phyloP scores from a whole-genome alignment of 2,888 invertebrate genomes.

The Microctonus hyperodae region DNA sequence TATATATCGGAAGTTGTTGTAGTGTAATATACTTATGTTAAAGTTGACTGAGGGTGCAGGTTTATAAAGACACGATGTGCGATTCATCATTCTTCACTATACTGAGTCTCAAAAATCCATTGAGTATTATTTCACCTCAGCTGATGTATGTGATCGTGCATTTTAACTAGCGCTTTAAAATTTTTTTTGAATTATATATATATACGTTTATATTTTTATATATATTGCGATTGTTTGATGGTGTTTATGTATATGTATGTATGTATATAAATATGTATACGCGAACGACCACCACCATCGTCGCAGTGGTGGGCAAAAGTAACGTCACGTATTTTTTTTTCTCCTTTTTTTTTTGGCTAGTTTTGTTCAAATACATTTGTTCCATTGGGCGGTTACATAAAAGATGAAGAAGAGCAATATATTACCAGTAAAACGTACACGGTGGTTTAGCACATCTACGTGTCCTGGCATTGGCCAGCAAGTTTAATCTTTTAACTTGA shows the following conservation, averaged over 20 bases:
- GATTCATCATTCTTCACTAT: slow-evolving; percentile 47
- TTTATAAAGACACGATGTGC: slow-evolving; percentile 42
- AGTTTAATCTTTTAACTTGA: slow-evolving; percentile 13
- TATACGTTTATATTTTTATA: not conserved
- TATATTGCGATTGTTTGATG: slow-evolving; percentile 17
- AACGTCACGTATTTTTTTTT: slow-evolving; percentile 30
- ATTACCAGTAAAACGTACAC: slow-evolving; percentile 3
- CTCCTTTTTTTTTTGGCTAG: slow-evolving; percentile 19
- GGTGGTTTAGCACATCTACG: slow-evolving; percentile 16
- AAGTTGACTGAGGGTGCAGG: slow-evolving; percentile 16
- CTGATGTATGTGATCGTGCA: slow-evolving; percentile 29
- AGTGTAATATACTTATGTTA: not conserved
- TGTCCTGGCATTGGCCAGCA: slow-evolving; percentile 6
- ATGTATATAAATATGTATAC: too few species aligned
- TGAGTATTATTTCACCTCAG: slow-evolving; percentile 41
- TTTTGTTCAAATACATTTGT: not conserved
- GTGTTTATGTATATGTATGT: slow-evolving; percentile 16
- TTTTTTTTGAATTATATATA: not conserved
- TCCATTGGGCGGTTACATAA: slow-evolving; percentile 10
- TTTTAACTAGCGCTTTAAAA: slow-evolving; percentile 29
- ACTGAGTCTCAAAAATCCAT: slow-evolving; percentile 40
- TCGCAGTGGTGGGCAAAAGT: not conserved
- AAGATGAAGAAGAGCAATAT: slow-evolving; percentile 19
- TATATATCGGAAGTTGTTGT: not conserved
- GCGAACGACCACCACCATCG: slow-evolving; percentile 8